Base-by-base conservation (phyloP, 2,797 vertebrate species). In the Protosalanx chinensis region DNA sequence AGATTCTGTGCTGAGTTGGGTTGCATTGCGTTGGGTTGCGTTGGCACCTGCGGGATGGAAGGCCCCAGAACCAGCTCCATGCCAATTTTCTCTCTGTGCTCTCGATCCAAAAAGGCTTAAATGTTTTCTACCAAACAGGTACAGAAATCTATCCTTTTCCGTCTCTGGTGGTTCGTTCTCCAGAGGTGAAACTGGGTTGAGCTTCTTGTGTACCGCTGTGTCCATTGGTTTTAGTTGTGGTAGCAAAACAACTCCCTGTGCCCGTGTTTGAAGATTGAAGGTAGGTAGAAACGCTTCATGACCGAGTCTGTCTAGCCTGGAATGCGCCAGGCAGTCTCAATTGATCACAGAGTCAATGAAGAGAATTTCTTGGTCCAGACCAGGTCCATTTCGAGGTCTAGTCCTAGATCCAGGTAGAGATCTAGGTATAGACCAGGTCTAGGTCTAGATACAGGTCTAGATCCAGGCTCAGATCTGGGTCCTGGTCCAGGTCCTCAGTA, bases 401-500 rank as follows among this genome's bases (percentile, higher is more conserved):
- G 23, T 27, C 23, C 23, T 27, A 27, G 23, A 27, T 27, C 23
- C 23, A 46, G 41, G 41, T 46, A 12, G 41, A 5, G 41, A 46
- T 12, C 41, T 5, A 12, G 41, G 41, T 46, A 5, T 5, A 12
- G 5, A 12, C 41, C 41, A 46, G 41, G 41, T 5, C 12, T 12
- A 46, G 41, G 41, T 12, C 41, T 5, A 12, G 41, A 12, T 46
- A 5, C 30, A 8, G 8, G 18, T 70, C 33, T 16, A n/a, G 90
- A 90, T 60, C 89, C 81, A 27, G 23, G 23, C 23, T 27, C 23
- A 27, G 23, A 27, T 27, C 23, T 5, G 41, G 41, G 41, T 46
- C 41, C 30, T 6, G 8, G 18, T 70, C 33, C n/a, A n/a, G 90
- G 90, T 60, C 89, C 81, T 89, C 93, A 93, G 90, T 94, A 98